Evolutionary conservation across 2,888 invertebrate genomes (phyloP).

Genomic region (Drosophila mimica): DNA sequence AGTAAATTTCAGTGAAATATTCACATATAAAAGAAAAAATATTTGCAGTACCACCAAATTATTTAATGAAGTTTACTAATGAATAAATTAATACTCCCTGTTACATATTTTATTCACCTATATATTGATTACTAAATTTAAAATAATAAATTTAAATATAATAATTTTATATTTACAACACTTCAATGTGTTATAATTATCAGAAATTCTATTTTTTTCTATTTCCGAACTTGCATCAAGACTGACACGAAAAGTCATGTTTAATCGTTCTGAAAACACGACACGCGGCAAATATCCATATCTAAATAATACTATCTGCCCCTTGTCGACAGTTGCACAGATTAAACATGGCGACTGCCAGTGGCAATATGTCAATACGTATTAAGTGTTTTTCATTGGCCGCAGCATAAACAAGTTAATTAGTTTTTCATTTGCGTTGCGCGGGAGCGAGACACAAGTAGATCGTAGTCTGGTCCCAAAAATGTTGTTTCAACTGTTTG

Average conservation of each 20-base stretch:
- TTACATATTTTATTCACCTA: too few relatives aligned
- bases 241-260: background rate
- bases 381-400: conserved; percentile 30
- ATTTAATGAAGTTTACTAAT: background rate
- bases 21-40: background rate
- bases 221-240: background rate
- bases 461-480: conserved; percentile 8
- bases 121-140: too few relatives aligned
- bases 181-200: background rate
- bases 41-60: background rate
- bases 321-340: conserved; percentile 39
- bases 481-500: conserved; percentile 16
- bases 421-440: conserved; percentile 35
- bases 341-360: conserved; percentile 59
- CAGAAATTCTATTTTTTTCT: background rate
- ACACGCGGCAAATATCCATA: background rate
- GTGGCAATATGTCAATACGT: conserved; percentile 47
- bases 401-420: conserved; percentile 60
- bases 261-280: background rate
- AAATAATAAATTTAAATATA: too few relatives aligned
- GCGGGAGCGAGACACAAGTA: conserved; percentile 13
- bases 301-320: conserved; percentile 7
- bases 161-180: background rate
- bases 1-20: background rate
- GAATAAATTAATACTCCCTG: background rate